These are phyloP conservation scores for Cyanoderma ruficeps DNA, from an alignment of 2,113 vertebrate species.

Conservation along the genomic window DNA sequence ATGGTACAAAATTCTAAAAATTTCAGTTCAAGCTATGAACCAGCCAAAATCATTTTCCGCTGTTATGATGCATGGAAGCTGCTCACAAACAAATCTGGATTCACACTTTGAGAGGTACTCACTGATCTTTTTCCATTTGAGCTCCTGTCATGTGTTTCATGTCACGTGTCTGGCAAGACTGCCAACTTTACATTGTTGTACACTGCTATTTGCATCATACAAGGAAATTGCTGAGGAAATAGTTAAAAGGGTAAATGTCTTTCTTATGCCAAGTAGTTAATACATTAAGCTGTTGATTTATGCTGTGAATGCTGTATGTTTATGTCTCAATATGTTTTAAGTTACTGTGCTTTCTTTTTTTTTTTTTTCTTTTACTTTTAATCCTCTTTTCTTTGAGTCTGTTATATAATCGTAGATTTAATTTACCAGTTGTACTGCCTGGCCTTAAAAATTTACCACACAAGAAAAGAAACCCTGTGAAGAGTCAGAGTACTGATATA, in stretches of 20 bases:
- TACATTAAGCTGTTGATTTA: neutral
- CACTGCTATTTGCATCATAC: neutral
- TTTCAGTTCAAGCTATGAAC: neutral
- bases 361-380: neutral
- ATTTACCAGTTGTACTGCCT: neutral
- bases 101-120: neutral
- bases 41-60: neutral
- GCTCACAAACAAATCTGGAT: neutral
- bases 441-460: neutral
- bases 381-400: neutral
- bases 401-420: neutral
- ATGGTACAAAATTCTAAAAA: neutral
- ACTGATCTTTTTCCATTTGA: neutral
- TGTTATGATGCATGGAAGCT: neutral
- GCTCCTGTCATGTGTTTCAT: neutral
- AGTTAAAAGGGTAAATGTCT: neutral
- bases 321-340: neutral
- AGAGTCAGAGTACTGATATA: neutral
- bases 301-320: neutral
- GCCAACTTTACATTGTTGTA: neutral
- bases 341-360: neutral
- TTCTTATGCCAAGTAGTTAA: neutral
- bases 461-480: neutral
- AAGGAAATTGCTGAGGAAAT: neutral
- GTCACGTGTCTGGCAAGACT: neutral